Base-by-base conservation (phyloP, 2,113 vertebrate species). In the Leptosomus discolor region DNA sequence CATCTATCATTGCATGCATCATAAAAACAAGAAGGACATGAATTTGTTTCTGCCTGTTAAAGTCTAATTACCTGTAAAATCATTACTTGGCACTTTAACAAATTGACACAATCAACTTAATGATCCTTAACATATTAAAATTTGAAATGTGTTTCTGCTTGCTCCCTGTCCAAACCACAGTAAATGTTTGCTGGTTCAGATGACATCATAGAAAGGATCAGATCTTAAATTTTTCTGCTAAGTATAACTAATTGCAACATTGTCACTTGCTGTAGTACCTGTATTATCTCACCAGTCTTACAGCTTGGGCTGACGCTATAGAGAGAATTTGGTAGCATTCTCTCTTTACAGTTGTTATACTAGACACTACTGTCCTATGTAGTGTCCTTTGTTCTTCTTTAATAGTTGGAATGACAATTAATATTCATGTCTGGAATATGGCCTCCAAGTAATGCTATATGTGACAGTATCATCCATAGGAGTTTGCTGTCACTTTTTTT, bases 51-150 rank as follows among this genome's bases (percentile, higher is more conserved):
- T 98, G 88, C 91, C 97, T 85, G 95, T 97, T 98, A 96, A 98
- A 96, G 86, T 98, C 96, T 98, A 98, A 98, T 98, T 98, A 98
- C 97, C 98, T 98, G 96, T 98, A 98, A 98, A 98, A 98, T 98
- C 97, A 97, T 97, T 98, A 98, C 92, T 94, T 98, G 97, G 96
- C 97, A 96, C 88, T 97, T 98, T 96, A 97, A 98, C 91, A 98
- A 98, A 98, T 97, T 96, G 96, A 97, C 94, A 98, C 95, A 96
- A 96, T 97, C 96, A 96, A 92, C 82, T 97, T 97, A 98, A 98
- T 97, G 97, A 98, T 92, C 96, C 96, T 92, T 73, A 85, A 76
- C 97, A 74, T 94, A 97, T 96, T 97, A 95, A 97, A 97, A 95
- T 93, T 67, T 90, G 91, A 83, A 88, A 76, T 70, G 82, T 95